These are phyloP conservation scores for Pipistrellus pygmaeus DNA, from an alignment of 2,797 vertebrate genomes.

Conservation along the genomic window DNA sequence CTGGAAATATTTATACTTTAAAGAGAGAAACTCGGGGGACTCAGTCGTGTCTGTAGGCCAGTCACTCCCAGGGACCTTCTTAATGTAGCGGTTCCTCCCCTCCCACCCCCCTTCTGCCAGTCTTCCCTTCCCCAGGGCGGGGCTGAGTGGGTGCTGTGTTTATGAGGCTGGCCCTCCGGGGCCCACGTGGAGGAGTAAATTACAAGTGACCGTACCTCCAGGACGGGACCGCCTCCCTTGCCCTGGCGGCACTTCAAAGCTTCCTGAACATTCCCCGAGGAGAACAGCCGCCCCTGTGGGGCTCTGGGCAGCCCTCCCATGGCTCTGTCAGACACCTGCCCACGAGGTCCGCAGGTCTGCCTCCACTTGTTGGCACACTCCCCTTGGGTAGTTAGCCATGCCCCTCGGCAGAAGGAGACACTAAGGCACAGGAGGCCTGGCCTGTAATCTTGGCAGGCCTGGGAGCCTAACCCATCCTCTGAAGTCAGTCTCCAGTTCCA, in stretches of 20 bases:
- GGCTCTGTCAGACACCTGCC: background rate
- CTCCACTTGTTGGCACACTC: background rate
- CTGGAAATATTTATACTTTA: slow-evolving; percentile 74
- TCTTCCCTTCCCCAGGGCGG: background rate
- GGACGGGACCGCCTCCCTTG: slow-evolving; percentile 47
- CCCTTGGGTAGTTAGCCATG: background rate
- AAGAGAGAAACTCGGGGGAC: slow-evolving; percentile 56
- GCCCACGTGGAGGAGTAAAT: slow-evolving; percentile 74
- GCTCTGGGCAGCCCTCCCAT: background rate
- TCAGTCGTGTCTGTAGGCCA: slow-evolving; percentile 37
- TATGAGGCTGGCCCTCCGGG: background rate
- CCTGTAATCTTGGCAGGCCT: background rate
- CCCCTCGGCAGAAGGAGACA: background rate
- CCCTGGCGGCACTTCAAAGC: slow-evolving; percentile 76
- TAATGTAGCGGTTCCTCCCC: slow-evolving; percentile 60
- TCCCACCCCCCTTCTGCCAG: background rate
- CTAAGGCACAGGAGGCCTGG: background rate
- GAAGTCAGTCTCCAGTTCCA: background rate
- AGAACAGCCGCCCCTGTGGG: background rate
- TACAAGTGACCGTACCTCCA: slow-evolving; percentile 57
- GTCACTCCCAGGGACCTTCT: slow-evolving; percentile 70
- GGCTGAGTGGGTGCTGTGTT: slow-evolving; percentile 16
- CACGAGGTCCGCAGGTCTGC: background rate
- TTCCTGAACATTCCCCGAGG: slow-evolving; percentile 46
- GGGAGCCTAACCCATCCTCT: background rate